A percentile compares a stretch with the other conserved stretches of the same genome.
Conservation (phyloP, 2,797 vertebrate species). For the Schizopygopsis malacanthus region DNA sequence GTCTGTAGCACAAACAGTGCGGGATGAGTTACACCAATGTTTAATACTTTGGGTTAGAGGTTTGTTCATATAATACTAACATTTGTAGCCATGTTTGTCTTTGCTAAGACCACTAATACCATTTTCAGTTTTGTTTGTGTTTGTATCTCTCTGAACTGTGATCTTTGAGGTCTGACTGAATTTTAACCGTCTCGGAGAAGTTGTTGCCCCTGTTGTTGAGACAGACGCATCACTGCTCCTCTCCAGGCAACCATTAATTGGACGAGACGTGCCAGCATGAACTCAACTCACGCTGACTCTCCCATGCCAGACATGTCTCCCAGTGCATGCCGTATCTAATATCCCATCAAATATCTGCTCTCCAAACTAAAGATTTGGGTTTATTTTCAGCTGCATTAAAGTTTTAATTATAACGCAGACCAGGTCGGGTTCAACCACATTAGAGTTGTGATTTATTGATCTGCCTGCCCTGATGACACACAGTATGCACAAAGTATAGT, state of each 20-base stretch:
- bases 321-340: conserved; percentile 9
- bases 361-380: conserved; percentile 26
- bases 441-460: conserved; percentile 54
- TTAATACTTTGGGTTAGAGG: background rate
- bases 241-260: conserved; percentile 46
- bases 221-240: conserved; percentile 45
- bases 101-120: background rate
- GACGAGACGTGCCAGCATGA: conserved; percentile 49
- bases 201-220: conserved; percentile 16
- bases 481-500: conserved; percentile 20
- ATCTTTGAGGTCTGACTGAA: background rate
- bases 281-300: conserved; percentile 39
- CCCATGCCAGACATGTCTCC: conserved; percentile 42
- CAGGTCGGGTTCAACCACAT: conserved; percentile 45
- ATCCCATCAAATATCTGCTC: conserved; percentile 37
- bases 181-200: background rate
- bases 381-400: conserved; percentile 54
- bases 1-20: background rate
- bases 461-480: conserved; percentile 38
- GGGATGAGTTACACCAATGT: background rate
- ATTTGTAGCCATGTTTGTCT: background rate
- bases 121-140: background rate
- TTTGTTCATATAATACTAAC: background rate
- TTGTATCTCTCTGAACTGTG: background rate
- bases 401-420: conserved; percentile 55